Evolutionary conservation across 2,888 invertebrate genomes (phyloP).

Genomic region (Dicroscelio sp.): DNA sequence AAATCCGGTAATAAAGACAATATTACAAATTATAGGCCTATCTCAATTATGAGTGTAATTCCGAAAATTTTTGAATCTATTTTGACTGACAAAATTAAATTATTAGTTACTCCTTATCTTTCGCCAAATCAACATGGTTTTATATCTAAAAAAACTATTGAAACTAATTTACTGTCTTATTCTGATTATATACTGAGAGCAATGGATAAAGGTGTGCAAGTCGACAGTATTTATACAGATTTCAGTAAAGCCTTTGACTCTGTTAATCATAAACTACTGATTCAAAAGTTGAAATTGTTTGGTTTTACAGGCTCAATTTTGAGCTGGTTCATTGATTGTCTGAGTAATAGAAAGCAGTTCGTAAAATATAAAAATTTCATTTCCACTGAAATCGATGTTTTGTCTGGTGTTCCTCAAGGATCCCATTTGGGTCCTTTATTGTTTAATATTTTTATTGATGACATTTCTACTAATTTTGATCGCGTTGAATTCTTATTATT

Average conservation of each 20-base stretch:
- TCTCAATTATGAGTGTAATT: constrained; percentile 15
- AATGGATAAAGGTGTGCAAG: background rate
- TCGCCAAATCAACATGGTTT: constrained; percentile 22
- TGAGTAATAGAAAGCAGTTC: background rate
- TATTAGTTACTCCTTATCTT: background rate
- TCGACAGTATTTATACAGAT: constrained; percentile 41
- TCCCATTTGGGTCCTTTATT: constrained; percentile 3
- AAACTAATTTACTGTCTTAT: constrained; percentile 24
- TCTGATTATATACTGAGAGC: constrained; percentile 9
- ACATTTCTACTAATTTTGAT: background rate
- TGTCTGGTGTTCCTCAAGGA: constrained; percentile 9
- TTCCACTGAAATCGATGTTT: background rate
- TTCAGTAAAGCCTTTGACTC: constrained; percentile 50
- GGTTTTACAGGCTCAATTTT: background rate
- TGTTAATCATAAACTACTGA: background rate
- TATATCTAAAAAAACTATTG: background rate
- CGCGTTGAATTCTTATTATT: constrained; percentile 6
- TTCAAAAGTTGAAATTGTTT: background rate
- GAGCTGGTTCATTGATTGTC: background rate
- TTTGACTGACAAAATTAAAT: background rate
- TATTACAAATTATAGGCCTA: background rate
- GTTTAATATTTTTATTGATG: constrained; percentile 40
- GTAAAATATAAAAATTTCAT: constrained; percentile 20
- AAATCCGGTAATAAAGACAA: constrained; percentile 6
- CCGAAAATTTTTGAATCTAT: constrained; percentile 17